Conservation (phyloP, 2,113 vertebrate species). For the Gopherus flavomarginatus region DNA sequence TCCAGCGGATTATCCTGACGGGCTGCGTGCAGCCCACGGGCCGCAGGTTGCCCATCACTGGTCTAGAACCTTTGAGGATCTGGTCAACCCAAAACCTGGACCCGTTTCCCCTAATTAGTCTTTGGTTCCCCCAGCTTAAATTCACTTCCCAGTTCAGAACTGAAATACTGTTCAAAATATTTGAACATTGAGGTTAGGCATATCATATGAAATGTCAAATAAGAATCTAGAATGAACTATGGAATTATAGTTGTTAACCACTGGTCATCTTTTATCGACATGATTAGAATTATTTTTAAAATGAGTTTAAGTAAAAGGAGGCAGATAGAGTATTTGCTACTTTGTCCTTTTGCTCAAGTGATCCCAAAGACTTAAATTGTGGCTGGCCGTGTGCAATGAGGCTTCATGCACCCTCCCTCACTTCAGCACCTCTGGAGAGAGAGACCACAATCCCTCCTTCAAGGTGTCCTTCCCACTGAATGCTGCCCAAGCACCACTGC, state of each 20-base stretch:
- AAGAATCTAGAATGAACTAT: not conserved
- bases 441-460: not conserved
- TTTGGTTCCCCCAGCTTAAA: not conserved
- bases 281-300: not conserved
- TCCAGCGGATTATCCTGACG: too few species aligned
- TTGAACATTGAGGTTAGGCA: not conserved
- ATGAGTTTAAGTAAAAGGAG: not conserved
- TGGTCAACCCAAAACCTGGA: not conserved
- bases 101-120: not conserved
- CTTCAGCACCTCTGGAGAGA: not conserved
- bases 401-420: not conserved
- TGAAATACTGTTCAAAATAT: not conserved
- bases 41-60: too few species aligned
- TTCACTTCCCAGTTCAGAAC: not conserved
- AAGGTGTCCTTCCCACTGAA: not conserved
- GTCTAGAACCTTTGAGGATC: not conserved
- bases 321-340: not conserved
- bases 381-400: not conserved
- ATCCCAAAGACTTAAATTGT: not conserved
- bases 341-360: too few species aligned
- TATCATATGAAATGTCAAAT: not conserved
- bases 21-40: too few species aligned
- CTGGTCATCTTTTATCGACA: not conserved
- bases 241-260: not conserved
- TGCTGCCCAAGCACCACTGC: not conserved